Evolutionary conservation across 2,797 vertebrate species (phyloP).

Genomic region (Etheostoma nigrum): DNA sequence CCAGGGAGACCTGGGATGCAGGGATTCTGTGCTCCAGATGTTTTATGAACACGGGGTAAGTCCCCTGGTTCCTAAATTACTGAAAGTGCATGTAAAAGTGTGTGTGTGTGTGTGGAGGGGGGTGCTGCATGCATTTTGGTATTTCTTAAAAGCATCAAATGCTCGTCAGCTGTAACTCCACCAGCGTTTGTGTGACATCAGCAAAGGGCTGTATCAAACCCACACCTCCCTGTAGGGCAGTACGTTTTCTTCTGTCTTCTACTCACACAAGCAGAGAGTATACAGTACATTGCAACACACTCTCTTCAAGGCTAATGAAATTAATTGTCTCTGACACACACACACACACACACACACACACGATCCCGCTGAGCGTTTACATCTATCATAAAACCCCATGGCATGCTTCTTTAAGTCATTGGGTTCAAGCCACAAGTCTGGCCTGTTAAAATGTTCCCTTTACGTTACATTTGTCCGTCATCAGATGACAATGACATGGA

Average conservation of each 20-base stretch:
- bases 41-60: constrained; percentile 77
- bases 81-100: constrained; percentile 40
- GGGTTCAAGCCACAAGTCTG: constrained; percentile 26
- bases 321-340: constrained; percentile 9
- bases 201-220: constrained; percentile 46
- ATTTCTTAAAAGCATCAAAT: constrained; percentile 46
- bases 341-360: not conserved
- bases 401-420: constrained; percentile 11
- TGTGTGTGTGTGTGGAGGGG: not conserved
- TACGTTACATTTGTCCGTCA: constrained; percentile 21
- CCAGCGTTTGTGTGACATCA: constrained; percentile 66
- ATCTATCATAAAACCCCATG: constrained; percentile 37
- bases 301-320: constrained; percentile 28
- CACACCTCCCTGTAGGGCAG: constrained; percentile 49
- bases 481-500: constrained; percentile 12
- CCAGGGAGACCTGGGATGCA: constrained; percentile 74
- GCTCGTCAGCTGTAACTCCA: constrained; percentile 57
- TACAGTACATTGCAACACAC: constrained; percentile 19
- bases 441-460: constrained; percentile 31
- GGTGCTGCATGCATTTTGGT: constrained; percentile 15
- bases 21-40: constrained; percentile 82
- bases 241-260: constrained; percentile 47
- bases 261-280: constrained; percentile 15
- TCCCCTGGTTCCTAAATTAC: constrained; percentile 78
- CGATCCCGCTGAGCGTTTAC: constrained; percentile 22